These are phyloP conservation scores for Leptinotarsa defecta DNA, from an alignment of 1,140 invertebrate genomes.

Conservation along the genomic window DNA sequence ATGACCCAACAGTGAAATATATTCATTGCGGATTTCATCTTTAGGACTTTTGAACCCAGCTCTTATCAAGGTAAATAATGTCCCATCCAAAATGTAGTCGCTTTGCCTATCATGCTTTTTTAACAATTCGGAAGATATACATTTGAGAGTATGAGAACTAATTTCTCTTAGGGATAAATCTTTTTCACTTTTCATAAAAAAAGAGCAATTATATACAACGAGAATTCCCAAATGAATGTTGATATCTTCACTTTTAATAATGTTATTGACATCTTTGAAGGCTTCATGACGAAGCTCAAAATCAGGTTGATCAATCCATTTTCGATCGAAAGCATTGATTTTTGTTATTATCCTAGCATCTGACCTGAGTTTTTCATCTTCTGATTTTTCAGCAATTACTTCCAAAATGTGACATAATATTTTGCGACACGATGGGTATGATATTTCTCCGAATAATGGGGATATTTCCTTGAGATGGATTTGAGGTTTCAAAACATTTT, in stretches of 20 bases:
- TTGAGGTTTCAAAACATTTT: conserved; percentile 67
- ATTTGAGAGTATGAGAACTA: conserved; percentile 75
- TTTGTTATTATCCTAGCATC: conserved; percentile 64
- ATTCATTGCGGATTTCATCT: conserved; percentile 72
- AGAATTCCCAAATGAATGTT: conserved; percentile 71
- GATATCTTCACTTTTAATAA: conserved; percentile 62
- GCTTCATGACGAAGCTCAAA: conserved; percentile 78
- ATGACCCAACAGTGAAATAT: conserved; percentile 75
- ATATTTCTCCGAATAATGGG: conserved; percentile 68
- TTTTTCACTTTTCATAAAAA: conserved; percentile 74
- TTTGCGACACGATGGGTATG: conserved; percentile 65
- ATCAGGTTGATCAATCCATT: conserved; percentile 91
- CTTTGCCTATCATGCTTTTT: conserved; percentile 60
- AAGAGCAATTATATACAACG: conserved; percentile 81
- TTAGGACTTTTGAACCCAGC: conserved; percentile 70
- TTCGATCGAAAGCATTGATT: conserved; percentile 85
- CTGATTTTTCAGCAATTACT: conserved; percentile 58
- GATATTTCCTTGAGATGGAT: conserved; percentile 69
- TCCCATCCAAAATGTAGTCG: conserved; percentile 74
- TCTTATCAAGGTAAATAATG: conserved; percentile 70
- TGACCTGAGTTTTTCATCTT: conserved; percentile 52
- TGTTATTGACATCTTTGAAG: conserved; percentile 67
- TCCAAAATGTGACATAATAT: conserved; percentile 64
- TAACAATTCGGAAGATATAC: conserved; percentile 65
- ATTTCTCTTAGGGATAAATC: conserved; percentile 83